These are phyloP conservation scores for Augiades crinisus DNA, from an alignment of 2,888 invertebrate species.

Conservation along the genomic window DNA sequence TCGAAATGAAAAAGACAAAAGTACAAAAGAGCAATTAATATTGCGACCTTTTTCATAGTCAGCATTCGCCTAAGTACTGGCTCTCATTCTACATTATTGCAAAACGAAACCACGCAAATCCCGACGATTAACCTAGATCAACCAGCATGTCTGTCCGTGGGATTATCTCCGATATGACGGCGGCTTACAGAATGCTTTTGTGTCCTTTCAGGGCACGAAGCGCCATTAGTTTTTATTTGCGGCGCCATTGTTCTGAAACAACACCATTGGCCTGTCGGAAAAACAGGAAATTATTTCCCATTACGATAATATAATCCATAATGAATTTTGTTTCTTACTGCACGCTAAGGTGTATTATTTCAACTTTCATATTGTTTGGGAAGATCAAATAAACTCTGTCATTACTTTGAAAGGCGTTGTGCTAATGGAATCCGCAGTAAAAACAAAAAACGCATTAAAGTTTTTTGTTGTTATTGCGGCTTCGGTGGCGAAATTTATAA, in stretches of 20 bases:
- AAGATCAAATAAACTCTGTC: background rate
- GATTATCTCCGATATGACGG: slow-evolving; percentile 40
- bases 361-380: background rate
- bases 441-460: slow-evolving; percentile 42
- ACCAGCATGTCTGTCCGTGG: slow-evolving; percentile 29
- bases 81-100: slow-evolving; percentile 20
- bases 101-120: slow-evolving; percentile 34
- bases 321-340: slow-evolving; percentile 25
- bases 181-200: slow-evolving; percentile 41
- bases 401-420: slow-evolving; percentile 18
- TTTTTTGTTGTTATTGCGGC: slow-evolving; percentile 16
- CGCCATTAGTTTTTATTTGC: slow-evolving; percentile 41
- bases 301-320: slow-evolving; percentile 37
- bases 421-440: too few relatives aligned
- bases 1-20: background rate
- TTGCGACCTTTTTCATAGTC: slow-evolving; percentile 4
- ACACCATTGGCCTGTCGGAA: slow-evolving; percentile 33
- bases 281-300: slow-evolving; percentile 39
- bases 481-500: background rate
- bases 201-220: slow-evolving; percentile 32
- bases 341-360: slow-evolving; percentile 15
- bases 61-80: slow-evolving; percentile 7
- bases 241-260: slow-evolving; percentile 34
- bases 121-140: slow-evolving; percentile 39
- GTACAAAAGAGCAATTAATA: slow-evolving; percentile 10